Evolutionary conservation across 2,888 invertebrate species (phyloP), one percentile per base, ranked within the genome.

Genomic region (Trichopoda pennipes): DNA sequence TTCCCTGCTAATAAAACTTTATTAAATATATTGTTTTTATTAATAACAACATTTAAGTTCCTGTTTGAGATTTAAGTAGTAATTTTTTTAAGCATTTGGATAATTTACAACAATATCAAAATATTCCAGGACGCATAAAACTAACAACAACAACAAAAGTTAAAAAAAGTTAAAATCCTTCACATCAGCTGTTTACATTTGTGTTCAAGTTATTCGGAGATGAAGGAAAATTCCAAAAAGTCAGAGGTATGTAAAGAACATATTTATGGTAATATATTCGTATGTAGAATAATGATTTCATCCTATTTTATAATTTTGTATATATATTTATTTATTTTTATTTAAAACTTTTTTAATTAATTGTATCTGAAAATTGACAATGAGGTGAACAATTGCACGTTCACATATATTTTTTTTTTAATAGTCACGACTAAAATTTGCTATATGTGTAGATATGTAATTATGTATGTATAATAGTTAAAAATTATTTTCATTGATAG

Each of bases 201-300:
- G 32, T 42, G 35, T 61, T 69, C 3, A 70, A 51, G 4, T 51
- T 51, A 8, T 49, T 35, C 49, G 38, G 19, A 74, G 56, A 75
- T 73, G 60, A 75, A 81, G 47, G 66, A 79, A 55, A 70, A 56
- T 49, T 72, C 56, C 35, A 82, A 75, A 82, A 82, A 79, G 82
- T 72, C 82, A 82, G 79, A 82, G 82, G 82, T 82, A 82, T 38
- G 82, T 82, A 69, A 12, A 17, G 42, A 47, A 47, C 4, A 6
- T 4, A 17, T 47, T 7, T 49, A 1, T 49, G 6, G 9, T 2
- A 16, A 44, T 12, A 44, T 4, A 44, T 16, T 2, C 16, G 38
- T 14, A 42, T 42, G 12, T 12, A 42, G 2, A 14, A 10, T 1
- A 1, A 35, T 10, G 35, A 8, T 35, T 38, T 12, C 12, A 12